A percentile compares a stretch with the other conserved stretches of the same genome.
Conservation (phyloP, 2,888 invertebrate species). For the Agapetus fuscipes region DNA sequence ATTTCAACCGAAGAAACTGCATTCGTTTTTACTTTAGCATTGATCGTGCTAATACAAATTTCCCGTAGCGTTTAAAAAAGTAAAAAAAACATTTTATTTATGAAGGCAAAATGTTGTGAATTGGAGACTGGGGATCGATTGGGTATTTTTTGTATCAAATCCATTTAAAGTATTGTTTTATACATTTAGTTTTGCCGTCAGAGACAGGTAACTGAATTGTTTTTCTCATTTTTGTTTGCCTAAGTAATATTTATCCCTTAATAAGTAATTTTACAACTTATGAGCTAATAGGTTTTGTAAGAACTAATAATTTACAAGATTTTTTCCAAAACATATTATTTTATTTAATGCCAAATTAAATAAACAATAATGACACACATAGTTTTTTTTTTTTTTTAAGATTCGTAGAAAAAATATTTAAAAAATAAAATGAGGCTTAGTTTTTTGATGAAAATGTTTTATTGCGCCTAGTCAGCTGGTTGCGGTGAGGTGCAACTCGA, state of each 20-base stretch:
- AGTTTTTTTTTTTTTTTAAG: neutral
- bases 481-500: constrained; percentile 9
- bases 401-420: neutral
- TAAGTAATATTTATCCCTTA: too few species aligned
- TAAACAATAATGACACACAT: neutral
- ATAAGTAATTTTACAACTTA: too few species aligned
- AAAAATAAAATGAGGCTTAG: neutral
- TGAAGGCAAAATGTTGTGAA: neutral
- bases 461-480: constrained; percentile 14
- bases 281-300: too few species aligned
- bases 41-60: neutral
- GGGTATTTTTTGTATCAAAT: too few species aligned
- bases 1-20: neutral
- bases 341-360: neutral
- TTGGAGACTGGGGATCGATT: too few species aligned
- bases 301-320: neutral
- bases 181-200: too few species aligned
- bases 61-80: neutral
- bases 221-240: too few species aligned
- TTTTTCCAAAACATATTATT: neutral
- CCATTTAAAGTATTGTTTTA: too few species aligned
- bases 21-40: neutral
- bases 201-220: too few species aligned
- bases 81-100: neutral
- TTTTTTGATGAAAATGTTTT: constrained; percentile 18